These are phyloP conservation scores for Rhegmatorhina hoffmannsi DNA, from an alignment of 2,113 vertebrate species.

Conservation along the genomic window DNA sequence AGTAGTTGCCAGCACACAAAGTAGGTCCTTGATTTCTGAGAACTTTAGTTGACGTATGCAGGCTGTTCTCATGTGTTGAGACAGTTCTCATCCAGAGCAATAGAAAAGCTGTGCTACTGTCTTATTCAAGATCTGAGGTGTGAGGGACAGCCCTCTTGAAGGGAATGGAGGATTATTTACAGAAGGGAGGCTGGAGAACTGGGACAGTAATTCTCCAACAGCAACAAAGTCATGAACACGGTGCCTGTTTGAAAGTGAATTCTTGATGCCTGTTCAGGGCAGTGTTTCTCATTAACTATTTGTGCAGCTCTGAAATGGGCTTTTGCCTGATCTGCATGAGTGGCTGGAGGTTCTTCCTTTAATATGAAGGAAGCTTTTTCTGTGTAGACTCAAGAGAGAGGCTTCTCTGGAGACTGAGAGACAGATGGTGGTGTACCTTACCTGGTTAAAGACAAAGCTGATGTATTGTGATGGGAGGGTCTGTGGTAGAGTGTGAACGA, in stretches of 20 bases:
- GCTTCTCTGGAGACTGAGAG: not conserved
- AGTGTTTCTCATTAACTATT: not conserved
- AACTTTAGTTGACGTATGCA: not conserved
- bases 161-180: not conserved
- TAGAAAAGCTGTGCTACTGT: not conserved
- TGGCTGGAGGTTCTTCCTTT: not conserved
- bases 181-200: not conserved
- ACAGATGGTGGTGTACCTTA: not conserved
- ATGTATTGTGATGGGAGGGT: not conserved
- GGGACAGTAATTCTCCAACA: not conserved
- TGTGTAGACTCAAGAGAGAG: not conserved
- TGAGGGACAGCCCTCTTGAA: not conserved
- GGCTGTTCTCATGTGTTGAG: not conserved
- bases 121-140: not conserved
- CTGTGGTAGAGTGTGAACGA: not conserved
- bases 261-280: not conserved
- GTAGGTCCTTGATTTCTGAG: not conserved
- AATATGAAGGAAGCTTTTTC: not conserved
- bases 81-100: not conserved
- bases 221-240: not conserved
- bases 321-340: not conserved
- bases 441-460: not conserved
- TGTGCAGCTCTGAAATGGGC: not conserved
- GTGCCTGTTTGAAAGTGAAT: not conserved
- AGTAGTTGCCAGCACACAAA: not conserved